Conservation (phyloP, 2,113 vertebrate genomes). For the Sylvilagus bachmani region DNA sequence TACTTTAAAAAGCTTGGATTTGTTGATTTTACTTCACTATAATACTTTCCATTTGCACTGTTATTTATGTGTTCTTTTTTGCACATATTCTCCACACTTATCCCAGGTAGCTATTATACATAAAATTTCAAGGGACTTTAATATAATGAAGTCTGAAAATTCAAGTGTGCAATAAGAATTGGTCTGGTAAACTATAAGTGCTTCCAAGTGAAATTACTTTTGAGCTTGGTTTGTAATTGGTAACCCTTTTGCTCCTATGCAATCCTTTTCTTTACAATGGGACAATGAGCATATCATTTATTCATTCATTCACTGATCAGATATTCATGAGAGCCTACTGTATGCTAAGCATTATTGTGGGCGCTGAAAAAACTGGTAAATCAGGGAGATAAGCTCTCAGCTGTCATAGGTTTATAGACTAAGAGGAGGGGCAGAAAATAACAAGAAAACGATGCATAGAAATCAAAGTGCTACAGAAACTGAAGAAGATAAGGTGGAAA, state of each 20-base stretch:
- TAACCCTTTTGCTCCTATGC: neutral
- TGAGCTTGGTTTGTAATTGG: neutral
- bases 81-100: neutral
- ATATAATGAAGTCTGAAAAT: neutral
- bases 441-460: constrained; percentile 1
- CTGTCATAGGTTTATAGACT: neutral
- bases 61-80: constrained; percentile 7
- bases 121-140: constrained; percentile 39
- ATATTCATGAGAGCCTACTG: neutral
- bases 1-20: neutral
- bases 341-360: neutral
- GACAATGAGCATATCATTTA: constrained; percentile 32
- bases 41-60: neutral
- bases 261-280: constrained; percentile 6
- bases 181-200: neutral
- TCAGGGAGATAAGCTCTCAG: neutral
- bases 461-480: neutral
- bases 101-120: neutral
- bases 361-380: neutral
- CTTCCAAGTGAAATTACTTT: constrained; percentile 33
- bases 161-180: neutral
- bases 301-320: neutral
- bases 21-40: constrained; percentile 20
- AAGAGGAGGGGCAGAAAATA: neutral
- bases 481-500: neutral